Conservation (phyloP, 2,797 vertebrate genomes). For the Karalla daura region DNA sequence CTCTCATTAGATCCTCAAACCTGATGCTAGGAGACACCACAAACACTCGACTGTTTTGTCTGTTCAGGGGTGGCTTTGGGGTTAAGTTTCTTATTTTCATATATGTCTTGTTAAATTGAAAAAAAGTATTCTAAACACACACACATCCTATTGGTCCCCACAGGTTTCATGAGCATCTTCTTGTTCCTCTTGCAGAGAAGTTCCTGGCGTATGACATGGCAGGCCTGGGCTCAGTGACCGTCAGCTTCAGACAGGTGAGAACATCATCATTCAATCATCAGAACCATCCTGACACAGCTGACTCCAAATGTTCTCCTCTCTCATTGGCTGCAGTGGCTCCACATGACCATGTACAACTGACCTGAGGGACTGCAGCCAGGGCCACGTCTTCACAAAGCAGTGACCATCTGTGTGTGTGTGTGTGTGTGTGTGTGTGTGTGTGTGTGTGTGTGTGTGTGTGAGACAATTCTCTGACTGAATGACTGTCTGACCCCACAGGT, state of each 20-base stretch:
- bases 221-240: conserved; percentile 73
- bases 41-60: no score
- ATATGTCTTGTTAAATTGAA: no score
- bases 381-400: not conserved
- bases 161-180: not conserved
- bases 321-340: conserved; percentile 80
- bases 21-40: no score
- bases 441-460: conserved; percentile 30
- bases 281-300: not conserved
- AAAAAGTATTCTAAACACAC: no score
- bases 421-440: conserved; percentile 1
- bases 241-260: conserved; percentile 82
- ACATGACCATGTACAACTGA: conserved; percentile 86
- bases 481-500: no score
- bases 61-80: no score
- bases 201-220: conserved; percentile 78
- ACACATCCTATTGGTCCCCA: no score
- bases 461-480: no score
- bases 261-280: no score
- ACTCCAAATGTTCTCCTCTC: conserved; percentile 27
- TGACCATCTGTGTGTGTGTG: not conserved
- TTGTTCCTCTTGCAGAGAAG: conserved; percentile 67
- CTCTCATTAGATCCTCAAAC: no score
- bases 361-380: no score
- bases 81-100: no score